Conservation (phyloP, 1,140 invertebrate genomes). For the Cherax quadricarinatus region DNA sequence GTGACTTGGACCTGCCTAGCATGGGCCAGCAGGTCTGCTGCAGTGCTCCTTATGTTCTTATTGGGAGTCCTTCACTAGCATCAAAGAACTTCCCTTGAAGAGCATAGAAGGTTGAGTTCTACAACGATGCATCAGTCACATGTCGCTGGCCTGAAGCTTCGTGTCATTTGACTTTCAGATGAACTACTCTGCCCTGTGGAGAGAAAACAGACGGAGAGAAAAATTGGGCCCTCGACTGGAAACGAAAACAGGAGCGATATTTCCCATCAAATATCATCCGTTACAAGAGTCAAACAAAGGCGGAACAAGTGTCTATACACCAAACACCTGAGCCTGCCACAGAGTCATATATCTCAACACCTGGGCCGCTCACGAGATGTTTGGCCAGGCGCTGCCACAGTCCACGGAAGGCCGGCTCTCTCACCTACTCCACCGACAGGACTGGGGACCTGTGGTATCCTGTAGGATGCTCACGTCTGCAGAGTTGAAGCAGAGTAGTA, state of each 20-base stretch:
- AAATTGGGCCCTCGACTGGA: not conserved
- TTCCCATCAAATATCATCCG: constrained; percentile 3
- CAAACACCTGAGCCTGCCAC: not conserved
- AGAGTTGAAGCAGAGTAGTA: too few species aligned
- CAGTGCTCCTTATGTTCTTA: too few species aligned
- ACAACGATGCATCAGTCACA: not conserved
- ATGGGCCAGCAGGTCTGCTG: too few species aligned
- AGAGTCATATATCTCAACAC: not conserved
- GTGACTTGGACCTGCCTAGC: too few species aligned
- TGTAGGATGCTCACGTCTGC: too few species aligned
- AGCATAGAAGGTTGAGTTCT: not conserved
- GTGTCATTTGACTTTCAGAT: constrained; percentile 3
- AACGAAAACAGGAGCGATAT: not conserved
- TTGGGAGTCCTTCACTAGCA: too few species aligned
- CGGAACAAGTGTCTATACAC: constrained; percentile 2
- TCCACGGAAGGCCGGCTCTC: not conserved
- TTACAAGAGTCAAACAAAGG: not conserved
- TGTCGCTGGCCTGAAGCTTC: not conserved
- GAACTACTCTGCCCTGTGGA: not conserved
- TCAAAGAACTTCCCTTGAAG: too few species aligned
- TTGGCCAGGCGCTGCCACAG: not conserved
- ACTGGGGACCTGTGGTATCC: not conserved
- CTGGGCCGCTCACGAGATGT: not conserved
- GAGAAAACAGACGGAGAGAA: not conserved
- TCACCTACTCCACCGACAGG: not conserved